phyloP scores from a whole-genome alignment of 2,888 invertebrate species.

The Athrips mouffetella region DNA sequence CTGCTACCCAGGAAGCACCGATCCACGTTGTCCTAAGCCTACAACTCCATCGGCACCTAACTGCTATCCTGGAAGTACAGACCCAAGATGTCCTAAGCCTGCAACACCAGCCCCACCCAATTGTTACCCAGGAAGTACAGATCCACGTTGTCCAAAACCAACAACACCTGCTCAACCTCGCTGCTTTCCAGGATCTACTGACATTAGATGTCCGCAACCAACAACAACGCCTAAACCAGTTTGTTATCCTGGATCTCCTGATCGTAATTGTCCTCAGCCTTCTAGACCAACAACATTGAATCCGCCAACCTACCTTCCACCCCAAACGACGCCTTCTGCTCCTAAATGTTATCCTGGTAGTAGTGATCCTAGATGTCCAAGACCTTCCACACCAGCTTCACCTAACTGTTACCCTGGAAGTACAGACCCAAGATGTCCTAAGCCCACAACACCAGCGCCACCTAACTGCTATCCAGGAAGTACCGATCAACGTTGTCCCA shows the following conservation, averaged over 20 bases:
- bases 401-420: too few relatives aligned
- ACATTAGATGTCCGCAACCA: slow-evolving; percentile 32
- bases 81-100: slow-evolving; percentile 35
- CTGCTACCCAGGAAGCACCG: slow-evolving; percentile 25
- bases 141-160: slow-evolving; percentile 45
- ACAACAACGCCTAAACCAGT: slow-evolving; percentile 30
- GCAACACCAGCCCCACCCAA: slow-evolving; percentile 23
- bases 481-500: too few relatives aligned
- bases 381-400: too few relatives aligned
- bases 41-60: slow-evolving; percentile 30
- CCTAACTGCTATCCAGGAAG: too few relatives aligned
- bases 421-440: too few relatives aligned
- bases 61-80: slow-evolving; percentile 29
- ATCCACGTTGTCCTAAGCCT: slow-evolving; percentile 35
- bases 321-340: slow-evolving; percentile 18
- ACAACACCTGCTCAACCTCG: slow-evolving; percentile 30
- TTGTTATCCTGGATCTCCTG: slow-evolving; percentile 32
- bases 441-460: too few relatives aligned
- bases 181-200: slow-evolving; percentile 27
- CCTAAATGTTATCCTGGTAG: too few relatives aligned
- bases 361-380: too few relatives aligned
- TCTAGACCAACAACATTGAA: slow-evolving; percentile 27
- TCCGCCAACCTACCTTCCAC: slow-evolving; percentile 25
- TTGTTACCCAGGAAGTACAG: slow-evolving; percentile 46
- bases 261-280: slow-evolving; percentile 32